Percentiles rank a stretch among this genome's conserved stretches.
These are phyloP conservation scores for Pteropus alecto DNA, from an alignment of 2,113 vertebrate genomes.

Conservation along the genomic window DNA sequence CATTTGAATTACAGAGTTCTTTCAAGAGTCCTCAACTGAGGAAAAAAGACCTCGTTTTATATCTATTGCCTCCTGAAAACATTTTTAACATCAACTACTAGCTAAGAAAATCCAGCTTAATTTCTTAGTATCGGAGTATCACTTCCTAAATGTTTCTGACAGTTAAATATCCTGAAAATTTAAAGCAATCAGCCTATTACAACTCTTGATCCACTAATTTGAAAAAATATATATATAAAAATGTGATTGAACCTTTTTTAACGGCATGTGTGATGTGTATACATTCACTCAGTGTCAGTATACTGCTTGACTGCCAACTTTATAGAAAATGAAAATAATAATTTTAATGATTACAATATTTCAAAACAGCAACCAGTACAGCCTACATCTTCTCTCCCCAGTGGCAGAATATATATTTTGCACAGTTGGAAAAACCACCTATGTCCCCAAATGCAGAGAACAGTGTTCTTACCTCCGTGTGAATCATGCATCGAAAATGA, in stretches of 20 bases:
- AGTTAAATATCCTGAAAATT: constrained; percentile 7
- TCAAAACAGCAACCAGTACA: constrained; percentile 4
- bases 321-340: constrained; percentile 21
- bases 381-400: background rate
- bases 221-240: background rate
- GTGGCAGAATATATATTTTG: background rate
- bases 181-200: background rate
- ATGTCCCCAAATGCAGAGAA: background rate
- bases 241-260: background rate
- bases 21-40: background rate
- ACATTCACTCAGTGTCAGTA: background rate
- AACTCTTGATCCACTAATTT: background rate
- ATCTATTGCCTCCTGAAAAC: background rate
- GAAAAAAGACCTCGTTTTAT: background rate
- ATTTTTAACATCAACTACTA: background rate
- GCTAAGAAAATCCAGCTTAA: background rate
- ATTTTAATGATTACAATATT: background rate
- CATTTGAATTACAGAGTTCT: background rate
- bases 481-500: background rate
- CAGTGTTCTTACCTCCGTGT: background rate
- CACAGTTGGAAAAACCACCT: constrained; percentile 10
- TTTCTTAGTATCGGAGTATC: background rate
- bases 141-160: background rate
- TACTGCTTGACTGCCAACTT: background rate
- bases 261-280: background rate